Conservation (phyloP, 2,888 invertebrate genomes). For the Rhopalosiphum nymphaeae region DNA sequence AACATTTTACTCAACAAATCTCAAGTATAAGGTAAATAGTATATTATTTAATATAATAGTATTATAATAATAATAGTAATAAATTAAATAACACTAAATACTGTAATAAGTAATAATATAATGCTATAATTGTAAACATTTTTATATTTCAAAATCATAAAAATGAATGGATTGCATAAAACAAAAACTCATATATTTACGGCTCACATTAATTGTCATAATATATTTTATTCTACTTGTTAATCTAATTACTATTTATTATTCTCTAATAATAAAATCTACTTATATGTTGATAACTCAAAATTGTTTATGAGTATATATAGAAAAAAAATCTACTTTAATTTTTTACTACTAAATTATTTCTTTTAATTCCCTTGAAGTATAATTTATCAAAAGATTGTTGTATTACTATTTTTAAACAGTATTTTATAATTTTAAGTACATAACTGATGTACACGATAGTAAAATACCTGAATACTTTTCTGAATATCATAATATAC, state of each 20-base stretch:
- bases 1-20: constrained; percentile 34
- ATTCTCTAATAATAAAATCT: neutral
- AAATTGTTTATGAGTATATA: neutral
- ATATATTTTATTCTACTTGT: neutral
- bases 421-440: neutral
- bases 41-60: too few relatives aligned
- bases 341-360: neutral
- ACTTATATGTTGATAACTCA: neutral
- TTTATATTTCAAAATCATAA: neutral
- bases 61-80: neutral
- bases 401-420: neutral
- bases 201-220: too few relatives aligned
- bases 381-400: neutral
- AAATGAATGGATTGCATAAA: neutral
- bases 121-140: neutral
- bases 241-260: too few relatives aligned
- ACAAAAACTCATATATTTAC: too few relatives aligned
- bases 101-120: neutral
- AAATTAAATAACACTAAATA: neutral
- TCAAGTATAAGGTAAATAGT: constrained; percentile 39
- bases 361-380: neutral
- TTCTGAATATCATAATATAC: neutral
- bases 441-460: neutral
- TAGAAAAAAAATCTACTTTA: neutral
- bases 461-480: neutral